Evolutionary conservation across 1,140 invertebrate genomes (phyloP), one percentile per base, ranked within the genome.

Genomic region (Rhizoglyphus robini): DNA sequence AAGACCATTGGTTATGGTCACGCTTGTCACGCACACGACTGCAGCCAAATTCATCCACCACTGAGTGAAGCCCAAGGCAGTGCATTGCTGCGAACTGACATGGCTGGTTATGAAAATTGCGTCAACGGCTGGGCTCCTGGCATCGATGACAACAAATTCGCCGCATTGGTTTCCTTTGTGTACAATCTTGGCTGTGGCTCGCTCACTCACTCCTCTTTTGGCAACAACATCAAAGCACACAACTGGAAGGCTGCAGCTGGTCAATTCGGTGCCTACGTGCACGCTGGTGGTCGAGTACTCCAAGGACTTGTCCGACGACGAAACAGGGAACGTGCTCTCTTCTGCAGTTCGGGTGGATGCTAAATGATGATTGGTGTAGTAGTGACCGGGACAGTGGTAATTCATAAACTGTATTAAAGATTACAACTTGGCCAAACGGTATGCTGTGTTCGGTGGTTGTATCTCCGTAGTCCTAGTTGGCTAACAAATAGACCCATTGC

Each of bases 1-100:
- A 64, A 64, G 27, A 64, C 63, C 11, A 64, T 64, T 25, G 63
- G 63, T 8, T 64, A 64, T 64, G 63, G 63, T 51, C 63, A 64
- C 27, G 63, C 63, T 13, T 64, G 63, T 27, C 41, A 48, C 1
- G 27, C 13, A 32, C 4, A 30, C 11, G 46, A 27, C 11, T 64
- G 63, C 27, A 51, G 46, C 29, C 8, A 64, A 11, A 64, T 64
- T 29, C 41, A 51, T 36, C 41, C 63, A 27, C 63, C 63, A 47
- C 5, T 64, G 23, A 64, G n/a, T 30, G 41, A 23, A 20, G 41
- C 41, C 20, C 63, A 64, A 38, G 63, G 41, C 11, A 13, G 5
- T 13, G 27, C 20, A 38, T 38, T 64, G 18, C 29, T 64, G 13
- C 23, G 18, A 18, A 5, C 25, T 2, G 63, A 64, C 29, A 3